Percentiles rank a stretch among this genome's conserved stretches.
Evolutionary conservation across 2,113 vertebrate genomes (phyloP).

Genomic region (Cairina moschata): DNA sequence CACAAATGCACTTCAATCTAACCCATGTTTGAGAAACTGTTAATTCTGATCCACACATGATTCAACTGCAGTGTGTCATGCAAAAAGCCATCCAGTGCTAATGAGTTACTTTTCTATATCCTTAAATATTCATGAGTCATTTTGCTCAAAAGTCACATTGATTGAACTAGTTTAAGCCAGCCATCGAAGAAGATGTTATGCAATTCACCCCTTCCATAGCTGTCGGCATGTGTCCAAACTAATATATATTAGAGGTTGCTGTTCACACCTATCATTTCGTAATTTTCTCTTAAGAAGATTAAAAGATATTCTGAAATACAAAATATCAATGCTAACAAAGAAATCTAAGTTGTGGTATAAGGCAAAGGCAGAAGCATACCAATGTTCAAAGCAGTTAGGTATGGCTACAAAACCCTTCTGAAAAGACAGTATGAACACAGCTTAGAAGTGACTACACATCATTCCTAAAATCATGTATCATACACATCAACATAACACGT

Average conservation of each 20-base stretch:
- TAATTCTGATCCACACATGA: not conserved
- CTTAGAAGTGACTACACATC: not conserved
- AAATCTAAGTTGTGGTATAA: not conserved
- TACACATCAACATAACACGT: not conserved
- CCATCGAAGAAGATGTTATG: not conserved
- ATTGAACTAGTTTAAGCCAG: conserved; percentile 24
- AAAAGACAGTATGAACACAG: not conserved
- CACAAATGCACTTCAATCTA: not conserved
- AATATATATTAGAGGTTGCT: not conserved
- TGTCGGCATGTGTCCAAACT: not conserved
- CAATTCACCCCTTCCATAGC: not conserved
- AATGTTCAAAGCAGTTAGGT: not conserved
- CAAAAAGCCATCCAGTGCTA: conserved; percentile 32
- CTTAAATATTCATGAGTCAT: conserved; percentile 48
- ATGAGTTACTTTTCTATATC: conserved; percentile 25
- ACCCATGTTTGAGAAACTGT: not conserved
- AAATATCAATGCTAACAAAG: not conserved
- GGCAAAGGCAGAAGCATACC: not conserved
- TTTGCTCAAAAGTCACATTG: not conserved
- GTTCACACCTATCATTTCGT: not conserved
- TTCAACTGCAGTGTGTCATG: not conserved
- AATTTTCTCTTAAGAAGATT: not conserved
- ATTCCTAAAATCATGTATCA: not conserved
- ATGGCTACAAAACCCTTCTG: not conserved
- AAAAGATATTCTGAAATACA: not conserved